phyloP scores from a whole-genome alignment of 2,113 vertebrate species.

The Okapia johnstoni region DNA sequence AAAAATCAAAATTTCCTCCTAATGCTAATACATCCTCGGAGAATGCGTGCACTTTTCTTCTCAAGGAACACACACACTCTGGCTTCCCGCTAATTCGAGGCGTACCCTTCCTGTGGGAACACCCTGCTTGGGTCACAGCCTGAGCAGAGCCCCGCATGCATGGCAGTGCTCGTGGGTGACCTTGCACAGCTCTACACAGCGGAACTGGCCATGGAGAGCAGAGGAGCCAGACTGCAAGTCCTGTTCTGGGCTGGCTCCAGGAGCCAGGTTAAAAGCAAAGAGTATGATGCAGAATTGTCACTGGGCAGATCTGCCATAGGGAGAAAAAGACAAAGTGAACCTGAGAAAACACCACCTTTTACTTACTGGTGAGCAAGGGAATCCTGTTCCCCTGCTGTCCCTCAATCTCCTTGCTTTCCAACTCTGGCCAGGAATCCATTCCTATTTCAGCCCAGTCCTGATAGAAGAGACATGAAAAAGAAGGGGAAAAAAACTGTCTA shows the following conservation, averaged over 20 bases:
- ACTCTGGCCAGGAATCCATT: neutral
- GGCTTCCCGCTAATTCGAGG: neutral
- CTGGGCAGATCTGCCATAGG: neutral
- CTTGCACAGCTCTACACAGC: neutral
- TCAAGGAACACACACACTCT: neutral
- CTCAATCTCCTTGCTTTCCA: neutral
- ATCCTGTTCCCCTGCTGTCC: neutral
- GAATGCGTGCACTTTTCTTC: neutral
- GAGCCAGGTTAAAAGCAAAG: neutral
- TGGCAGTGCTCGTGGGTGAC: accelerated
- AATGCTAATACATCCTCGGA: neutral
- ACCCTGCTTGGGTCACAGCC: neutral
- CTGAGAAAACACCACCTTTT: neutral
- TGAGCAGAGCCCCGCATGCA: neutral
- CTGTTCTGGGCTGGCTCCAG: neutral
- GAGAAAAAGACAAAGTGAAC: neutral
- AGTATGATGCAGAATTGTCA: neutral
- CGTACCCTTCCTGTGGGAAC: accelerated
- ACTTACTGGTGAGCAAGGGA: neutral
- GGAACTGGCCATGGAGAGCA: neutral
- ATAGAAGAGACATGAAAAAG: neutral
- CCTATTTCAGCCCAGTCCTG: neutral
- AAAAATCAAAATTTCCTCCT: neutral
- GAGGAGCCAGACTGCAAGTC: neutral
- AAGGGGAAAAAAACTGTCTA: neutral